A percentile compares a stretch with the other conserved stretches of the same genome.
Conservation (phyloP, 2,113 vertebrate species). For the Chroicocephalus ridibundus region DNA sequence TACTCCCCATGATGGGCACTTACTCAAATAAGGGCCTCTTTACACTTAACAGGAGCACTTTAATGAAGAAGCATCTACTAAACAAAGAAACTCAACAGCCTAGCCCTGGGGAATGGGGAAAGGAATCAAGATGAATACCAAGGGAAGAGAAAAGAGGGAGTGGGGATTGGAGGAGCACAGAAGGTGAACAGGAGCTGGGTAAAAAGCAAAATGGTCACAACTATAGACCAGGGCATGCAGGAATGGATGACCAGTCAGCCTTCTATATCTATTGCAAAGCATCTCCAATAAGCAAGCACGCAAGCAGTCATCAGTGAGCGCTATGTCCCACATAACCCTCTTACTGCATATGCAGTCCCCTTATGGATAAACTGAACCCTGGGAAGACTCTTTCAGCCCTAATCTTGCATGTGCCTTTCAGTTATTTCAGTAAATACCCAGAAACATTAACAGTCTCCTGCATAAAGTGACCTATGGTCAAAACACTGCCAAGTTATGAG, state of each 20-base stretch:
- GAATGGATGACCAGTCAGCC: background rate
- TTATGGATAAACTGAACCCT: background rate
- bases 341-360: background rate
- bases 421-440: background rate
- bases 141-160: background rate
- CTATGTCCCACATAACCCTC: background rate
- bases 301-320: background rate
- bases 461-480: background rate
- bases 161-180: background rate
- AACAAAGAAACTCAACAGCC: background rate
- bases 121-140: background rate
- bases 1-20: background rate
- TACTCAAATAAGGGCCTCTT: background rate
- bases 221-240: background rate
- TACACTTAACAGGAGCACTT: background rate
- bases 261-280: background rate
- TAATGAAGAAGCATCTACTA: background rate
- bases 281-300: background rate
- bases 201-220: background rate
- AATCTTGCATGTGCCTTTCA: background rate
- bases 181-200: background rate
- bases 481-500: background rate
- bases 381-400: background rate
- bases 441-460: background rate
- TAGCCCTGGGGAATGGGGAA: background rate